Conservation (phyloP, 2,113 vertebrate species). For the Formicarius rufipectus region DNA sequence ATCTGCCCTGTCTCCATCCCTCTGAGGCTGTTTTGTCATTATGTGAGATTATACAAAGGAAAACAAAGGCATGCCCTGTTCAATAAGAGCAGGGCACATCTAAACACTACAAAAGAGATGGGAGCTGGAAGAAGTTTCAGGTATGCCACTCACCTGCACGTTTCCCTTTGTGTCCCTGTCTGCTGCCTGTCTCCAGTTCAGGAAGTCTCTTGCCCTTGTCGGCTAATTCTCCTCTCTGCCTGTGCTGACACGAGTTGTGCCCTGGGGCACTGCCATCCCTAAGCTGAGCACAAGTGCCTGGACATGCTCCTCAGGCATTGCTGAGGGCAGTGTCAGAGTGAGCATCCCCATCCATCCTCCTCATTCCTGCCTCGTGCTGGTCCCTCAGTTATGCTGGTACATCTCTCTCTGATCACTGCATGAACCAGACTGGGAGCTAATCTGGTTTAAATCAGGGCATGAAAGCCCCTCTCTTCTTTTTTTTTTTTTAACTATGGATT, state of each 20-base stretch:
- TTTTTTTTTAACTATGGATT: not conserved
- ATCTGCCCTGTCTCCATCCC: not conserved
- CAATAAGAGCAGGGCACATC: not conserved
- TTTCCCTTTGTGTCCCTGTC: not conserved
- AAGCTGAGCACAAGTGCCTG: not conserved
- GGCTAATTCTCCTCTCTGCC: not conserved
- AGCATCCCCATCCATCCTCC: not conserved
- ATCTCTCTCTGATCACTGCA: not conserved
- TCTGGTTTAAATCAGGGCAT: not conserved
- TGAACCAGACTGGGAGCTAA: not conserved
- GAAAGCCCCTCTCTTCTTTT: not conserved
- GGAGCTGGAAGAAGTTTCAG: not conserved
- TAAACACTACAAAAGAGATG: not conserved
- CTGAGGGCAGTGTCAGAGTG: accelerated
- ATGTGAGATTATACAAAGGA: not conserved
- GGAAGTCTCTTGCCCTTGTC: not conserved
- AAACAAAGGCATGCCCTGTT: not conserved
- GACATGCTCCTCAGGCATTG: not conserved
- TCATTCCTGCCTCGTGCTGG: not conserved
- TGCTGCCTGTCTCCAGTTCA: not conserved
- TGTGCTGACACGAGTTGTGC: not conserved
- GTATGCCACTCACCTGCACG: not conserved
- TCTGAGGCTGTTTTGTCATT: not conserved
- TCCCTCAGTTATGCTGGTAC: not conserved
- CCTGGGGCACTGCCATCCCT: not conserved